phyloP scores from a whole-genome alignment of 2,113 vertebrate genomes.

The Verasper variegatus region DNA sequence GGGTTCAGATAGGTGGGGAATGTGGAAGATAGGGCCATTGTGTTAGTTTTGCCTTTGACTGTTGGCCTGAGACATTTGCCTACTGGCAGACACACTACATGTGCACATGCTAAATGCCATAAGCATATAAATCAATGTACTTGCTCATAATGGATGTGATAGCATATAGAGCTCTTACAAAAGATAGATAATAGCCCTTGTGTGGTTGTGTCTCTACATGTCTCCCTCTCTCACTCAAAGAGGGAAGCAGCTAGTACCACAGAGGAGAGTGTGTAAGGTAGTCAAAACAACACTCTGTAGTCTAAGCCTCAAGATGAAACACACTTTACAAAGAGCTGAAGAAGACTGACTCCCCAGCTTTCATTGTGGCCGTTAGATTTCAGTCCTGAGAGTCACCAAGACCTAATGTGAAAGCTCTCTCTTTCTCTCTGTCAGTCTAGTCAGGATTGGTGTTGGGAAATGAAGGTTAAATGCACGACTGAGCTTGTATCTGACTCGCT shows the following conservation, averaged over 20 bases:
- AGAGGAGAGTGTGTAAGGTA: background rate
- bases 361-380: background rate
- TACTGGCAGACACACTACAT: background rate
- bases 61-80: constrained; percentile 2
- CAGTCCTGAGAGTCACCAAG: background rate
- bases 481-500: constrained; percentile 40
- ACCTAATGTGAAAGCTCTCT: background rate
- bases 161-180: background rate
- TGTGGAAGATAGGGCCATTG: constrained; percentile 17
- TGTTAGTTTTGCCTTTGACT: constrained; percentile 9
- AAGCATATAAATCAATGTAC: background rate
- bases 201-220: constrained; percentile 8
- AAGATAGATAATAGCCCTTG: background rate
- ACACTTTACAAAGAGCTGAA: background rate
- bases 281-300: constrained; percentile 24
- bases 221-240: background rate
- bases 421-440: background rate
- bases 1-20: constrained; percentile 7
- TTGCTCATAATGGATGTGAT: background rate
- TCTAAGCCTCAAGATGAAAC: constrained; percentile 32
- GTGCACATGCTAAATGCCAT: background rate
- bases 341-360: constrained; percentile 7
- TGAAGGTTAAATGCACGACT: constrained; percentile 1
- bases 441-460: constrained; percentile 35
- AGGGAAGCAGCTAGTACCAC: background rate